A percentile compares a stretch with the other conserved stretches of the same genome.
These are phyloP conservation scores for Tetranychus truncatus DNA, from an alignment of 2,888 invertebrate genomes.

Conservation along the genomic window DNA sequence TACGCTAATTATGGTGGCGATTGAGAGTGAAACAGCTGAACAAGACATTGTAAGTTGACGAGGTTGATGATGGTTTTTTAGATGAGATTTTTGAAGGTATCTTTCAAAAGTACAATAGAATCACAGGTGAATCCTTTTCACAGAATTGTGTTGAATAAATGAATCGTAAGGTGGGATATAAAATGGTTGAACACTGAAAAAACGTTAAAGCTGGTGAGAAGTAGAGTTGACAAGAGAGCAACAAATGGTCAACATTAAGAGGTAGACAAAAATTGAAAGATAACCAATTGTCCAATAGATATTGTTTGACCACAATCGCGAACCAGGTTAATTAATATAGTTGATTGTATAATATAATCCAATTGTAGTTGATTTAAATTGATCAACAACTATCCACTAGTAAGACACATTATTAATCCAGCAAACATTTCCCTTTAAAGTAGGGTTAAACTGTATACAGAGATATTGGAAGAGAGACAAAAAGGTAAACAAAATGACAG, in stretches of 20 bases:
- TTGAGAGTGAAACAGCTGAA: conserved; percentile 67
- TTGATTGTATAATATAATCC: neutral
- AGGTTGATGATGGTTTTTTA: neutral
- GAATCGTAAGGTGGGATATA: too few species aligned
- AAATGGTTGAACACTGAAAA: too few species aligned
- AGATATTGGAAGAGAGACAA: neutral
- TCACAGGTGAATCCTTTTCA: neutral
- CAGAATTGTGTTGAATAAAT: too few species aligned
- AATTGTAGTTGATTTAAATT: neutral
- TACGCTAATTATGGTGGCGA: conserved; percentile 86
- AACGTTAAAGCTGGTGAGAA: too few species aligned
- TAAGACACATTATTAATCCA: neutral
- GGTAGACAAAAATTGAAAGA: neutral
- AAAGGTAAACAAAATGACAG: neutral
- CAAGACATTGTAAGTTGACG: conserved; percentile 28
- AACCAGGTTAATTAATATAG: neutral
- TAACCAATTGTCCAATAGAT: neutral
- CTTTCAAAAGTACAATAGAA: neutral
- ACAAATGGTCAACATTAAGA: too few species aligned
- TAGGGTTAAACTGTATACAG: neutral
- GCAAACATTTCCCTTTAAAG: neutral
- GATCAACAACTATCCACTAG: neutral
- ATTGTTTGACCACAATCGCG: neutral
- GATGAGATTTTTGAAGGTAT: too few species aligned
- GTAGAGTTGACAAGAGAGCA: too few species aligned